Base-by-base conservation (phyloP, 2,797 vertebrate species). In the Gastrophryne carolinensis region DNA sequence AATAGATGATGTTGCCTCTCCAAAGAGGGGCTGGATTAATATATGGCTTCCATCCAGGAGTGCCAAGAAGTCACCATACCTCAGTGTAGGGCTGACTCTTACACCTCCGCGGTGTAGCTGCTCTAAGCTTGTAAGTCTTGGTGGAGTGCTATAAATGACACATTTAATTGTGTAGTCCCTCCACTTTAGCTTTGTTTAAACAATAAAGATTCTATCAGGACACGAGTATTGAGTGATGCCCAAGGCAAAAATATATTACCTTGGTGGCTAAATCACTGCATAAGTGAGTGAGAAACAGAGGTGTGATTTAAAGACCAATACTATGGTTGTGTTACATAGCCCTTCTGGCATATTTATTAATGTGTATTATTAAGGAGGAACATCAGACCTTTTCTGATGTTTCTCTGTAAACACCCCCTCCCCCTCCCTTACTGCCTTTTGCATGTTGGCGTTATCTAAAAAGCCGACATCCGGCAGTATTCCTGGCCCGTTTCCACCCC, bases 111-210 rank as follows among this genome's bases (percentile, higher is more conserved):
- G 12, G n/a, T 23, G 60, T 13, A 23, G 61, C 60, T 37, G 39
- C 39, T 50, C 57, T 60, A 17, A 50, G 23, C 54, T 32, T 63
- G 35, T 77, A 77, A 29, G 52, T 65, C 58, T 71, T 71, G 19
- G 60, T 35, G 15, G 30, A 78, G 68, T 65, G 75, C 70, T 66
- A 57, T 78, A 78, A 72, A 78, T 78, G 75, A 78, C 75, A 65
- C 41, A 72, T 72, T 72, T 78, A 72, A 30, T 17, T 58, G 63
- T 60, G 68, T 60, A 29, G 30, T 41, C 9, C 19, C 34, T 23
- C 21, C 75, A 78, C 75, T 78, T 78, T 78, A 72, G 60, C 30
- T 72, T 72, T 72, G 66, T 72, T 77, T 72, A 50, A 39, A 72
- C 75, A 60, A 52, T 65, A 72, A 78, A 24, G 35, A 13, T 78